Percentiles rank a stretch among this genome's conserved stretches.
Conservation (phyloP, 1,140 invertebrate species). For the Hirudo medicinalis region DNA sequence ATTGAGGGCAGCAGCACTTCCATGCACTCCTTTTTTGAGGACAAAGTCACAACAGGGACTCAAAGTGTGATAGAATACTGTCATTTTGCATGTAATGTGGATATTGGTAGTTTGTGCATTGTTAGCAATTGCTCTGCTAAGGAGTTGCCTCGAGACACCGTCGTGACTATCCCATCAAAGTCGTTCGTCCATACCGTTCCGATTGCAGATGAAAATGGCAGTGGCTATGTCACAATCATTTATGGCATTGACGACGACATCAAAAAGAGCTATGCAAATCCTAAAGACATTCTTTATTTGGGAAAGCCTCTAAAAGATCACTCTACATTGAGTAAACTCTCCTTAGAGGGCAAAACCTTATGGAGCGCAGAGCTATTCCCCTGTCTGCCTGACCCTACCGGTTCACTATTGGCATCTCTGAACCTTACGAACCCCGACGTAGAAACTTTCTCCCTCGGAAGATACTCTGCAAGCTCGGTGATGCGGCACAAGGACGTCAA, state of each 20-base stretch:
- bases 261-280: conserved; percentile 30
- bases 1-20: conserved; percentile 29
- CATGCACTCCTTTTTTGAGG: conserved; percentile 31
- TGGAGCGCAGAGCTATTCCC: conserved; percentile 40
- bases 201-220: conserved; percentile 25
- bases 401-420: conserved; percentile 34
- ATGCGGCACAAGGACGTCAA: conserved; percentile 30
- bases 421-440: conserved; percentile 11
- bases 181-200: conserved; percentile 40
- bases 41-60: conserved; percentile 23
- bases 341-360: conserved; percentile 26
- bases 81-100: conserved; percentile 32
- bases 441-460: too few species aligned
- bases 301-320: conserved; percentile 27
- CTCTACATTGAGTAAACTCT: conserved; percentile 18
- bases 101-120: conserved; percentile 34
- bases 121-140: conserved; percentile 37
- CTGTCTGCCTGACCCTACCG: conserved; percentile 28
- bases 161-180: conserved; percentile 32
- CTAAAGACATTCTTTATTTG: conserved; percentile 28
- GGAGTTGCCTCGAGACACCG: neutral
- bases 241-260: conserved; percentile 39
- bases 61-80: conserved; percentile 40
- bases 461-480: conserved; percentile 30
- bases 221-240: conserved; percentile 37